Conservation (phyloP, 2,113 vertebrate species). For the Cheirogaleus medius region DNA sequence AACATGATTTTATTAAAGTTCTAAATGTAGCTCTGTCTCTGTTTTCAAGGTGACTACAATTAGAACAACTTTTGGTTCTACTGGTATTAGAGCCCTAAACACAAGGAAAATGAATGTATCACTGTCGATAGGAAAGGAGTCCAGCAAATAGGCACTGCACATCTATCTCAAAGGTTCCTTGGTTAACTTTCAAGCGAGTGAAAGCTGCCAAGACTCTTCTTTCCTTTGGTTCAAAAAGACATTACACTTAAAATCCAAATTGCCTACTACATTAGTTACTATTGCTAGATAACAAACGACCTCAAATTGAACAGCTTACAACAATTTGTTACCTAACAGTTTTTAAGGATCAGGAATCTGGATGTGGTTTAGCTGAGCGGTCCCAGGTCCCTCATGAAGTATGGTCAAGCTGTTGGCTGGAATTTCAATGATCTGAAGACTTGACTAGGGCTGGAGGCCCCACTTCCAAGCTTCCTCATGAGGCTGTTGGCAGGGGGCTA, state of each 20-base stretch:
- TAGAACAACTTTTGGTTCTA: not conserved
- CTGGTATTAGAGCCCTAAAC: not conserved
- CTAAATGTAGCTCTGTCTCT: not conserved
- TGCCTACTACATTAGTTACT: not conserved
- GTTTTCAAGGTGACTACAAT: slow-evolving; percentile 8
- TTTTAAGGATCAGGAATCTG: not conserved
- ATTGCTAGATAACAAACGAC: not conserved
- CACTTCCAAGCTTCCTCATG: not conserved
- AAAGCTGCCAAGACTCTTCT: not conserved
- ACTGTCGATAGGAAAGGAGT: not conserved
- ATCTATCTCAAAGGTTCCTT: not conserved
- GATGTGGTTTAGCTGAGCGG: not conserved
- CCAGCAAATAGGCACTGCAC: not conserved
- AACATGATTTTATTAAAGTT: not conserved
- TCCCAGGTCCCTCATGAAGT: not conserved
- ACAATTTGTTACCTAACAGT: not conserved
- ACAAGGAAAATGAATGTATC: not conserved
- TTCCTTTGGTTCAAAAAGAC: not conserved
- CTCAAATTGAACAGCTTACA: not conserved
- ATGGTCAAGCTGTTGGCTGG: not conserved
- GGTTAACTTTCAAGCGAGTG: not conserved
- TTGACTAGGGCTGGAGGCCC: not conserved
- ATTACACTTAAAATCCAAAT: not conserved
- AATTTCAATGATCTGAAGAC: not conserved
- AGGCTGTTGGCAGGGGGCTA: not conserved